Conservation (phyloP, 2,888 invertebrate genomes). For the Drosophila subquinaria region DNA sequence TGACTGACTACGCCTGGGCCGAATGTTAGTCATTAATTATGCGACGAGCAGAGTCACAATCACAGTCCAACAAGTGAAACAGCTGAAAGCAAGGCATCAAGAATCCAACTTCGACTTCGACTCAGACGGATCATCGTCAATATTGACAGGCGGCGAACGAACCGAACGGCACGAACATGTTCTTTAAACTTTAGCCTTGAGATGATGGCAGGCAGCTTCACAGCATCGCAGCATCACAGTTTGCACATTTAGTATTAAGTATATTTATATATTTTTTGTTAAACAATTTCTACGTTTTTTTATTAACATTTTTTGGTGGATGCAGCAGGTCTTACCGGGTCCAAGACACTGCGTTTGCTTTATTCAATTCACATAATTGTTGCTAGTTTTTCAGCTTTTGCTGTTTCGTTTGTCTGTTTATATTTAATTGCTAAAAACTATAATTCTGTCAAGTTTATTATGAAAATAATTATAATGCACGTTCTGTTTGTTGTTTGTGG, state of each 20-base stretch:
- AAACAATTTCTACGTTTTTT: constrained; percentile 36
- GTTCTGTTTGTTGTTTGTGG: constrained; percentile 48
- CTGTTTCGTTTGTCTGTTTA: constrained; percentile 61
- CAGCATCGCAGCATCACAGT: constrained; percentile 50
- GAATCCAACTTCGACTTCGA: constrained; percentile 8
- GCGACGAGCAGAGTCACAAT: constrained; percentile 50
- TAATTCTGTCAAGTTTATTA: constrained; percentile 82
- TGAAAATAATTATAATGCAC: constrained; percentile 81
- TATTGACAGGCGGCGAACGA: constrained; percentile 67
- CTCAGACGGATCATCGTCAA: constrained; percentile 72
- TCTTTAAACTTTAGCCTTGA: constrained; percentile 81
- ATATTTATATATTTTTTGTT: constrained; percentile 35
- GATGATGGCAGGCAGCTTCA: constrained; percentile 49
- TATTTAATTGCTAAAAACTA: constrained; percentile 82
- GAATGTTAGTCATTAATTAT: constrained; percentile 81
- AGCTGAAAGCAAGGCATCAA: constrained; percentile 19
- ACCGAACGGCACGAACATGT: constrained; percentile 64
- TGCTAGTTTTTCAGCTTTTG: constrained; percentile 48
- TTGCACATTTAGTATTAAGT: constrained; percentile 72
- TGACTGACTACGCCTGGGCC: constrained; percentile 81
- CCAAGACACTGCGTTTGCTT: constrained; percentile 39
- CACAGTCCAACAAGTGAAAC: constrained; percentile 5
- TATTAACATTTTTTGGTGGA: constrained; percentile 38
- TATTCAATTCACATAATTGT: constrained; percentile 75
- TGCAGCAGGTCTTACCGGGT: constrained; percentile 66